Evolutionary conservation across 2,888 invertebrate species (phyloP), one percentile per base, ranked within the genome.

Genomic region (Caenorhabditis uteleia): DNA sequence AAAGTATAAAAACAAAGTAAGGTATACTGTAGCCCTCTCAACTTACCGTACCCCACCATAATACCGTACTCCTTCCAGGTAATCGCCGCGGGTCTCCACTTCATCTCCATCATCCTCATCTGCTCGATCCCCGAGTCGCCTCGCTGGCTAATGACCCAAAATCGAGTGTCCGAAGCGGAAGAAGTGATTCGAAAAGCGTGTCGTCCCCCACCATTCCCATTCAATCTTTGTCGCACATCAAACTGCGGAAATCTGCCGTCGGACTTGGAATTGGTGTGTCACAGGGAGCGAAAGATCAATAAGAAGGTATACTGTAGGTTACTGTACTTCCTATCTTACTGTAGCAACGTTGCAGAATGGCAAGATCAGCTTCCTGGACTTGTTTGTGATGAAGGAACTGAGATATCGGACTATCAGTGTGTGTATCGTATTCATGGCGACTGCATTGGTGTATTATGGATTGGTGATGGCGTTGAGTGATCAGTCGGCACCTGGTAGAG

Each of bases 401-500:
- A 61, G 73, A 14, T 73, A 66, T 39, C 69, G 83, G 16, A 83
- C 80, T 7, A 62, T 75, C 10, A 76, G 78, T 38, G 67, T 83
- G 16, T 80, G 79, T 55, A 66, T 78, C 12, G 77, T 82, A n/a
- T 82, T 83, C 77, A 76, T 81, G 33, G 83, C 83, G 6, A 82
- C 82, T 7, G 83, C 83, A 7, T 70, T 83, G 10, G 83, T 83
- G 20, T 83, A 83, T 71, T 83, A 83, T 55, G 83, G 83, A 26
- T 54, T 83, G 23, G 80, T 84, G 18, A 79, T 83, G 53, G 79
- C 80, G 23, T 73, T 80, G 7, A 80, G 79, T 27, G 81, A 80
- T 59, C 80, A 82, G 56, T 82, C 82, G 1, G 79, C 79, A 0
- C 82, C 81, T 6, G 80, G 82, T 7, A 62, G 82, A 14, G 75